Percentiles rank a stretch among this genome's conserved stretches.
These are phyloP conservation scores for Oreotrochilus melanogaster DNA, from an alignment of 2,113 vertebrate species.

Conservation along the genomic window DNA sequence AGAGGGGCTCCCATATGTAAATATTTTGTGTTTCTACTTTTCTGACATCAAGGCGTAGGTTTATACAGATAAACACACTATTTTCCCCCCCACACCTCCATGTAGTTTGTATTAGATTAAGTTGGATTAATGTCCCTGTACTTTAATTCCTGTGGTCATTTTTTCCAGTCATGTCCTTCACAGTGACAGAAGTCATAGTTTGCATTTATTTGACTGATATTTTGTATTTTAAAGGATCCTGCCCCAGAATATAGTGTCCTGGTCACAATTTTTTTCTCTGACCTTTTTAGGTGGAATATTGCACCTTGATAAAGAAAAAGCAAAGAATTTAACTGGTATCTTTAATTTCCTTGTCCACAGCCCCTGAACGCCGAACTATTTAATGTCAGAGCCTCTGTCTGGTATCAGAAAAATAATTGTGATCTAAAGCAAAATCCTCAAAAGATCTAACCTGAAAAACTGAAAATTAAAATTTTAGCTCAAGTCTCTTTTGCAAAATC, in stretches of 20 bases:
- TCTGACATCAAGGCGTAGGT: not conserved
- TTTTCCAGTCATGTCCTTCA: rapidly evolving
- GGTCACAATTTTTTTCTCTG: not conserved
- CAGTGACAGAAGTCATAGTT: not conserved
- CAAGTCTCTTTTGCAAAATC: not conserved
- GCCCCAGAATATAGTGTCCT: not conserved
- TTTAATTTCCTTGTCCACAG: not conserved
- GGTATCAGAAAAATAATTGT: not conserved
- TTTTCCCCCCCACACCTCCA: rapidly evolving
- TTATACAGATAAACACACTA: not conserved
- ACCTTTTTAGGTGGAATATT: not conserved
- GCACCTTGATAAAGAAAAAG: not conserved
- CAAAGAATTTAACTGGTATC: not conserved
- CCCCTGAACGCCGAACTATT: not conserved
- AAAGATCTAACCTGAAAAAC: not conserved
- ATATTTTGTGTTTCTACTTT: not conserved
- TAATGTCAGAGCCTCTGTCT: not conserved
- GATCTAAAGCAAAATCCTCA: not conserved
- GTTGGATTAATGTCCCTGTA: not conserved
- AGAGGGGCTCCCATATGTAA: not conserved
- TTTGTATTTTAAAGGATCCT: not conserved
- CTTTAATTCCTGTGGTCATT: not conserved
- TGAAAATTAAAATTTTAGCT: not conserved
- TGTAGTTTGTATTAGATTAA: not conserved
- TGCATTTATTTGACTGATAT: not conserved